Base-by-base conservation (phyloP, 2,888 invertebrate species). In the Rotaria magnacalcarata region DNA sequence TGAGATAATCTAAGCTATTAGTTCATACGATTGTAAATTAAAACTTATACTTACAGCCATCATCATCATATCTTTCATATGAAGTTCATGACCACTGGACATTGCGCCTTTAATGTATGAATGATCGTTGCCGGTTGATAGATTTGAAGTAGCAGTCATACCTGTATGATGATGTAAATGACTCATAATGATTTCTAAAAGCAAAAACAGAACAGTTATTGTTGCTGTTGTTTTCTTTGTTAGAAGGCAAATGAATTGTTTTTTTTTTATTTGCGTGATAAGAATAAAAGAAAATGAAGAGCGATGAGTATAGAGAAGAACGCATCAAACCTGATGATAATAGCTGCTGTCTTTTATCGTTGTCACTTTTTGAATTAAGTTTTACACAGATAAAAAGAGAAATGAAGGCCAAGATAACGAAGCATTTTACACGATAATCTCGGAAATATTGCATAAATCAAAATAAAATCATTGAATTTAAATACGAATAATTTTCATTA, bases 61-160 rank as follows among this genome's bases (percentile, higher is more conserved):
- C 67, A 67, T 67, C 67, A 67, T 67, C 67, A 67, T 67, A 67
- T 41, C 67, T 67, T 67, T 34, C 67, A 67, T 67, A 67, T 67
- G 67, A 67, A 41, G 0, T 34, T 34, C 67, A 67, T 67, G 67
- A 14, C 67, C 67, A 67, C 0, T 41, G 6, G 19, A 34, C 4
- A 34, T 19, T 27, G 67, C 1, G 24, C 19, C 19, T 34, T 34
- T 10, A 0, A 34, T 67, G 67, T 1, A 6, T 24, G 34, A 67
- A 41, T 67, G 67, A 67, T 41, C 67, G 2, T 34, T 16, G 41
- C 19, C 34, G 34, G 34, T 67, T 34, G 34, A 16, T 34, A 34
- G 6, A 34, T 5, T 67, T 34, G 67, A 19, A 34, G 16, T 67
- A 41, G 19, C 7, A 16, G 19, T 34, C 67, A 67, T 67, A 34